These are phyloP conservation scores for Sminthurides bifidus DNA, from an alignment of 1,140 invertebrate genomes.

Conservation along the genomic window DNA sequence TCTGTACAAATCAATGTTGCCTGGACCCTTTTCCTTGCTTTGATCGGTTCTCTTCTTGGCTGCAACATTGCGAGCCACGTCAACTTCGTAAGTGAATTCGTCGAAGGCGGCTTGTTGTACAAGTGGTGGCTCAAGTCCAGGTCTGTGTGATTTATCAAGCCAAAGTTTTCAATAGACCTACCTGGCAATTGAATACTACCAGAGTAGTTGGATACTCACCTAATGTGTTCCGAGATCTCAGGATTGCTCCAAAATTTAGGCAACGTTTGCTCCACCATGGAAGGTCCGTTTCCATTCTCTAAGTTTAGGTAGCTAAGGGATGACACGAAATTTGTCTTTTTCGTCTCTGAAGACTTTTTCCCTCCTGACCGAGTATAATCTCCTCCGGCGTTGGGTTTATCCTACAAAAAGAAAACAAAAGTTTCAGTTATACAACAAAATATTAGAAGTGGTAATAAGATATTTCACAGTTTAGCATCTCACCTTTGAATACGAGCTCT, in stretches of 20 bases:
- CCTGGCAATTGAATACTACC: too few species aligned
- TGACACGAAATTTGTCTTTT: slow-evolving; percentile 23
- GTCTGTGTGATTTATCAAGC: slow-evolving; percentile 33
- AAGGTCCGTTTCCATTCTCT: slow-evolving; percentile 45
- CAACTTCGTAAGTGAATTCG: slow-evolving; percentile 63
- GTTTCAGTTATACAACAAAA: too few species aligned
- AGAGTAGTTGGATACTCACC: slow-evolving; percentile 31
- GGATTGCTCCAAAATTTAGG: slow-evolving; percentile 66
- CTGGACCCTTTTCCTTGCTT: slow-evolving; percentile 20
- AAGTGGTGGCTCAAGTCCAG: slow-evolving; percentile 41
- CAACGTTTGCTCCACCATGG: slow-evolving; percentile 50
- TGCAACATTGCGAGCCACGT: slow-evolving; percentile 67
- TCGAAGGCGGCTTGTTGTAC: slow-evolving; percentile 75
- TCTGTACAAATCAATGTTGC: slow-evolving; percentile 23
- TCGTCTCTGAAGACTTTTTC: slow-evolving; percentile 6
- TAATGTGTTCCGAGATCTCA: slow-evolving; percentile 39
- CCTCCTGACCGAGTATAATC: neutral
- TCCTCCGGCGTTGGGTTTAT: slow-evolving; percentile 2
- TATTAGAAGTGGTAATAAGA: slow-evolving; percentile 1
- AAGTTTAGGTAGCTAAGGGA: slow-evolving; percentile 42
- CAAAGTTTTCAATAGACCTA: too few species aligned
- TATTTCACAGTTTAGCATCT: too few species aligned
- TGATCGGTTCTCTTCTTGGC: slow-evolving; percentile 35
- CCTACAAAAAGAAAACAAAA: slow-evolving; percentile 7
- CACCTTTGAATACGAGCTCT: too few species aligned